These are phyloP conservation scores for Apodemia mormo DNA, from an alignment of 2,888 invertebrate genomes.

Conservation along the genomic window DNA sequence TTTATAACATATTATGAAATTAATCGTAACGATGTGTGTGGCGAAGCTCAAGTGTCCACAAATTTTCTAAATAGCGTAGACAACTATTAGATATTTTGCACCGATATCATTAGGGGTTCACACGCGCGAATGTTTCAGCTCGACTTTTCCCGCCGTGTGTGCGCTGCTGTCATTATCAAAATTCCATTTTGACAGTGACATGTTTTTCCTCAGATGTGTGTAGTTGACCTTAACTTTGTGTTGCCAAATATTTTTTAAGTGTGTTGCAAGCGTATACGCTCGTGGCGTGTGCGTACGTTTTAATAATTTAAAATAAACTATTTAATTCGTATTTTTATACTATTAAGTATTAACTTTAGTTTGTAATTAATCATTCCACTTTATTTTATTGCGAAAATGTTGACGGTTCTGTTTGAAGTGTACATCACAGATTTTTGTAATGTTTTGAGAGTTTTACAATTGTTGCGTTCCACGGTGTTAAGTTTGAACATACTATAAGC, in stretches of 20 bases:
- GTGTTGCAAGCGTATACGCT: constrained; percentile 47
- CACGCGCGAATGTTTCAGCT: constrained; percentile 54
- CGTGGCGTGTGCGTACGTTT: constrained; percentile 47
- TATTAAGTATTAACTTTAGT: constrained; percentile 54
- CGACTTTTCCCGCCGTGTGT: constrained; percentile 26
- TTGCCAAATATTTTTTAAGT: constrained; percentile 20
- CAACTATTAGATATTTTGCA: constrained; percentile 77
- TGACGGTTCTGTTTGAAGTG: constrained; percentile 36
- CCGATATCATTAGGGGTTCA: constrained; percentile 61
- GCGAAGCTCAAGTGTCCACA: constrained; percentile 62
- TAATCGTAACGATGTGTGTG: constrained; percentile 28
- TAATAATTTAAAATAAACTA: constrained; percentile 62
- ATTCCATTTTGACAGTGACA: constrained; percentile 11
- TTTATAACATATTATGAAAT: constrained; percentile 47
- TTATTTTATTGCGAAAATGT: constrained; percentile 44
- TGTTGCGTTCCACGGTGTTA: constrained; percentile 27
- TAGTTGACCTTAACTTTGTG: constrained; percentile 14
- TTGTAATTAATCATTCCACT: constrained; percentile 72
- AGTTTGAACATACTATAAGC: constrained; percentile 39
- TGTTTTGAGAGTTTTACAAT: constrained; percentile 21
- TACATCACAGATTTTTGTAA: constrained; percentile 49
- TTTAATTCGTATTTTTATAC: constrained; percentile 75
- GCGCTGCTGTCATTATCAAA: constrained; percentile 23
- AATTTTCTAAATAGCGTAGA: constrained; percentile 76
- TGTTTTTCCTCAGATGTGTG: constrained; percentile 12